Evolutionary conservation across 2,888 invertebrate species (phyloP).

Genomic region (Ryuthela nishihirai): DNA sequence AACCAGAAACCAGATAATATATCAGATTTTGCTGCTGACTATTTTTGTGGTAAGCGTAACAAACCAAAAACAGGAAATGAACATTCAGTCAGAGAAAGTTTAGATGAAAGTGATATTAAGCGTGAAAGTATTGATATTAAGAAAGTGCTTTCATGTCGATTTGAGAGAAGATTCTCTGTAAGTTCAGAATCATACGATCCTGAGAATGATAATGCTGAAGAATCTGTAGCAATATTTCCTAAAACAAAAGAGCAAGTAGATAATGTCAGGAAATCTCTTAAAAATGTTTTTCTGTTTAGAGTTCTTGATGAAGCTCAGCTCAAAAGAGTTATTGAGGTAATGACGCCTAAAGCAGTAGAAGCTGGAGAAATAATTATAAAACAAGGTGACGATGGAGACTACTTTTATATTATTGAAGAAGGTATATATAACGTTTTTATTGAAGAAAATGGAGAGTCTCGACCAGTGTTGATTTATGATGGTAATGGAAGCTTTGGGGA

Average conservation of each 20-base stretch:
- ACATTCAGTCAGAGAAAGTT: no score
- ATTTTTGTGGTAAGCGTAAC: conserved; percentile 70
- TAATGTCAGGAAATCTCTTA: conserved; percentile 47
- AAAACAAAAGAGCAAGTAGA: conserved; percentile 51
- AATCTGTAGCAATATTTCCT: conserved; percentile 46
- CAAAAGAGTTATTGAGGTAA: conserved; percentile 52
- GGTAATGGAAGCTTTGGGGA: conserved; percentile 92
- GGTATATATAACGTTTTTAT: conserved; percentile 54
- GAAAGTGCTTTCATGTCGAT: not conserved
- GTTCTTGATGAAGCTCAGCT: conserved; percentile 51
- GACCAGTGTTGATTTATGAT: no score
- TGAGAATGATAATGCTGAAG: conserved; percentile 47
- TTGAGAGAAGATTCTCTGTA: conserved; percentile 10
- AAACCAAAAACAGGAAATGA: conserved; percentile 14
- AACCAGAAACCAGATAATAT: conserved; percentile 90
- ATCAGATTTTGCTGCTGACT: conserved; percentile 87
- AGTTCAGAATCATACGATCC: conserved; percentile 23
- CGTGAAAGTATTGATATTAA: not conserved
- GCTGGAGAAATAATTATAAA: conserved; percentile 50
- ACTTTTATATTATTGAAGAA: conserved; percentile 69
- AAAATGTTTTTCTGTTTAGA: conserved; percentile 49
- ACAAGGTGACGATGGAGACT: conserved; percentile 55
- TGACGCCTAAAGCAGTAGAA: conserved; percentile 50
- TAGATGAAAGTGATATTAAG: no score
- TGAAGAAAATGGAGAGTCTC: no score